Evolutionary conservation across 2,888 invertebrate genomes (phyloP).

Genomic region (Nephrotoma guestfalica): DNA sequence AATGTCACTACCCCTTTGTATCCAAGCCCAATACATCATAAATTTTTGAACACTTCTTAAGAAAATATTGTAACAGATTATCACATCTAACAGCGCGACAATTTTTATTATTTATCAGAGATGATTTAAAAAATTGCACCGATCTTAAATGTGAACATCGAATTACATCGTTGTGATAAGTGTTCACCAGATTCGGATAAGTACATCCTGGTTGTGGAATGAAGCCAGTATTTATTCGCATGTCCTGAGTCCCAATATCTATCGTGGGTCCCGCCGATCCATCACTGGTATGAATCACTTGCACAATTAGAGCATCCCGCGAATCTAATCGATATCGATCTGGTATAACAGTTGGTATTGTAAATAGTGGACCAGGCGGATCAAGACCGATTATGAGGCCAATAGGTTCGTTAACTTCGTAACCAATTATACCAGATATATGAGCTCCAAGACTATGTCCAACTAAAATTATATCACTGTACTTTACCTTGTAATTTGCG

Average conservation of each 20-base stretch:
- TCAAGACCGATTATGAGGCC: neutral
- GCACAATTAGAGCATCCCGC: neutral
- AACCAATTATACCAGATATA: neutral
- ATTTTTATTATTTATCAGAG: neutral
- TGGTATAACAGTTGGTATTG: neutral
- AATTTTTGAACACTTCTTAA: neutral
- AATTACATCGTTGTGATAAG: neutral
- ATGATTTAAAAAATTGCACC: neutral
- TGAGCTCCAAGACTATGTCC: neutral
- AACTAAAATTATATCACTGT: neutral
- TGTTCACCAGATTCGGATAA: neutral
- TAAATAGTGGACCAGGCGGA: neutral
- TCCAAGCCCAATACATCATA: neutral
- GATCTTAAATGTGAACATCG: neutral
- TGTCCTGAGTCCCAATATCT: neutral
- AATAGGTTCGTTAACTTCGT: neutral
- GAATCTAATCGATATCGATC: neutral
- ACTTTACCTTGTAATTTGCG: neutral
- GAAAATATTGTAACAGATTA: neutral
- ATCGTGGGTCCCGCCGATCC: neutral
- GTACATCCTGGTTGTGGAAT: neutral
- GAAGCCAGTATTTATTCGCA: neutral
- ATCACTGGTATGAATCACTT: neutral
- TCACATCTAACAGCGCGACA: neutral
- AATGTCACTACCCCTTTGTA: neutral